These are phyloP conservation scores for Myzus persicae DNA, from an alignment of 1,140 invertebrate genomes.

Conservation along the genomic window DNA sequence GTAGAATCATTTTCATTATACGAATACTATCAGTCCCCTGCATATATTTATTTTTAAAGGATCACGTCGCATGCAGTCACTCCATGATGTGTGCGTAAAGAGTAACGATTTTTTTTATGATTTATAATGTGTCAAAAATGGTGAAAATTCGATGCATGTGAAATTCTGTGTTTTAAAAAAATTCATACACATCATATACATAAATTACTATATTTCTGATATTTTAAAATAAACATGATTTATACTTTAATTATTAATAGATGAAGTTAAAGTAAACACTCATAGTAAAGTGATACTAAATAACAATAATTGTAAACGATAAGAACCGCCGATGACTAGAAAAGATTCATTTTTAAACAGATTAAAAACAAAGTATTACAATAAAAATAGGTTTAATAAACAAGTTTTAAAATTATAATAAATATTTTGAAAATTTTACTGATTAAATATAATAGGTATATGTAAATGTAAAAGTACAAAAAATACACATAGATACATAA, in stretches of 20 bases:
- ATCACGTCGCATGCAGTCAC: neutral
- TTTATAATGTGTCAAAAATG: conserved; percentile 4
- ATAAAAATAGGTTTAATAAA: too few species aligned
- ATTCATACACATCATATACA: neutral
- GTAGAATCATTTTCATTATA: neutral
- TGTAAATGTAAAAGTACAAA: too few species aligned
- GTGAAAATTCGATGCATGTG: neutral
- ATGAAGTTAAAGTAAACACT: neutral
- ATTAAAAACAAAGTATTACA: too few species aligned
- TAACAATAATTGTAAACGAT: neutral
- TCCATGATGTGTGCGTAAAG: neutral
- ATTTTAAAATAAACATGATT: neutral
- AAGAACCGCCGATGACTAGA: neutral
- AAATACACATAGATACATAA: too few species aligned
- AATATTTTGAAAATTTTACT: too few species aligned
- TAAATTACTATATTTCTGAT: neutral
- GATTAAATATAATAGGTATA: too few species aligned
- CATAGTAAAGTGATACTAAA: neutral
- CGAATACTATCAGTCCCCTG: neutral
- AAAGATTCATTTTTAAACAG: neutral
- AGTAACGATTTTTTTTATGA: conserved; percentile 13
- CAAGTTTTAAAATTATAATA: too few species aligned
- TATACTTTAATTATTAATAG: neutral
- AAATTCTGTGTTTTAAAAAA: neutral
- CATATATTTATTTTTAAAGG: neutral